Evolutionary conservation across 2,797 vertebrate genomes (phyloP).

Genomic region (Cryptoblepharus egeriae): DNA sequence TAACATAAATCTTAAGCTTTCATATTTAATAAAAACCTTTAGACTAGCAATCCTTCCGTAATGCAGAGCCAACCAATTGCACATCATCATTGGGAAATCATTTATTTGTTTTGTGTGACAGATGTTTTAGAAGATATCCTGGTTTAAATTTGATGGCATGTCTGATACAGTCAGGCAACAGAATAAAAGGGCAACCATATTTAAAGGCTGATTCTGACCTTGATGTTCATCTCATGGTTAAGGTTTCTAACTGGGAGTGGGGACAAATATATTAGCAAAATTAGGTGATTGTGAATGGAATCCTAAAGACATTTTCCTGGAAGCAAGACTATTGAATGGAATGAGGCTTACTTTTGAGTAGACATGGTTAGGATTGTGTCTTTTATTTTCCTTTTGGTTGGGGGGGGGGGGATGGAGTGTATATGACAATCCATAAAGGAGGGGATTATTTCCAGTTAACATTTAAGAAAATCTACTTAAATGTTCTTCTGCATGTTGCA

Average conservation of each 20-base stretch:
- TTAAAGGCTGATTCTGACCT: conserved; percentile 44
- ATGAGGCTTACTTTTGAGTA: no score
- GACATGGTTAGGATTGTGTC: no score
- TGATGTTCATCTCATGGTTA: conserved; percentile 21
- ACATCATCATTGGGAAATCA: conserved; percentile 57
- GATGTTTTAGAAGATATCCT: conserved; percentile 57
- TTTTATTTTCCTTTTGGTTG: no score
- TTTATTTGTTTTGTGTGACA: conserved; percentile 64
- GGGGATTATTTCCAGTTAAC: not conserved
- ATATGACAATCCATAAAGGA: not conserved
- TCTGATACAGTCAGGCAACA: conserved; percentile 53
- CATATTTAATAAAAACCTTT: conserved; percentile 76
- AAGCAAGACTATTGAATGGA: no score
- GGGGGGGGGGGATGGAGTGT: no score
- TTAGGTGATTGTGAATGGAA: conserved; percentile 41
- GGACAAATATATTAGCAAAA: not conserved
- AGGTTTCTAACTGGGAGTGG: conserved; percentile 26
- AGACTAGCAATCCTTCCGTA: conserved; percentile 64
- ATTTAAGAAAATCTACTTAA: not conserved
- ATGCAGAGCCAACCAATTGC: conserved; percentile 65
- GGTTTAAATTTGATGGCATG: conserved; percentile 57
- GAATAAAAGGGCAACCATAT: conserved; percentile 49
- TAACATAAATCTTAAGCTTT: conserved; percentile 76
- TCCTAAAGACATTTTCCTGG: no score
- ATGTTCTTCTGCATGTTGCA: not conserved